Conservation (phyloP, 2,797 vertebrate genomes). For the Cryptoblepharus egeriae region DNA sequence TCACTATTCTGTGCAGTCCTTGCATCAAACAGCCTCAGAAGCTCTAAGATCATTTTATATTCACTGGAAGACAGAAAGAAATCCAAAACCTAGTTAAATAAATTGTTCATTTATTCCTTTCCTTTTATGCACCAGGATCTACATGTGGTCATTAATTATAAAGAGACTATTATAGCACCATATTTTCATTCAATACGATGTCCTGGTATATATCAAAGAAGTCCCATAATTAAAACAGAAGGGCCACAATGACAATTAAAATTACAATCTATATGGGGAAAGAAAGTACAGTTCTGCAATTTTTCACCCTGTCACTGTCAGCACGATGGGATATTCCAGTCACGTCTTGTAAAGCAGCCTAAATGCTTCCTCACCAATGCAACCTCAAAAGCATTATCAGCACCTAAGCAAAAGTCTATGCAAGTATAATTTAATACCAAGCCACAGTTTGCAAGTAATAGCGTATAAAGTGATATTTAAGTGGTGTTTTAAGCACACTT, state of each 20-base stretch:
- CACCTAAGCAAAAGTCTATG: conserved; percentile 95
- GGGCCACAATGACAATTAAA: conserved; percentile 89
- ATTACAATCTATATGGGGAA: conserved; percentile 87
- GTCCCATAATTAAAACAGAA: conserved; percentile 89
- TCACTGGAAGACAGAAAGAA: conserved; percentile 82
- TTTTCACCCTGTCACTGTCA: conserved; percentile 88
- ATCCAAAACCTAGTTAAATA: conserved; percentile 88
- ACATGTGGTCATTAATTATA: conserved; percentile 89
- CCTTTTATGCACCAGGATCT: conserved; percentile 86
- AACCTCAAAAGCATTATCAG: conserved; percentile 91
- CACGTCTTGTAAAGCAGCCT: conserved; percentile 86
- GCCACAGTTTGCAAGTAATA: conserved; percentile 99
- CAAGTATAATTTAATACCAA: conserved; percentile 99
- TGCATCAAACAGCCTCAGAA: conserved; percentile 79
- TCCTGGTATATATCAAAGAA: conserved; percentile 88
- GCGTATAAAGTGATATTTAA: conserved; percentile 99
- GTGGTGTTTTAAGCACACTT: conserved; percentile 99
- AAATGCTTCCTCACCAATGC: conserved; percentile 87
- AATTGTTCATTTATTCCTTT: conserved; percentile 88
- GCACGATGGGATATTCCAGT: conserved; percentile 79
- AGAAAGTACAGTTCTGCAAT: conserved; percentile 86
- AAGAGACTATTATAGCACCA: conserved; percentile 89
- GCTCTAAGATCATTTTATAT: conserved; percentile 80
- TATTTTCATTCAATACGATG: conserved; percentile 88
- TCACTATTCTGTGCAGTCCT: conserved; percentile 73